Base-by-base conservation (phyloP, 1,140 invertebrate genomes). In the Drosophila ercepeae region DNA sequence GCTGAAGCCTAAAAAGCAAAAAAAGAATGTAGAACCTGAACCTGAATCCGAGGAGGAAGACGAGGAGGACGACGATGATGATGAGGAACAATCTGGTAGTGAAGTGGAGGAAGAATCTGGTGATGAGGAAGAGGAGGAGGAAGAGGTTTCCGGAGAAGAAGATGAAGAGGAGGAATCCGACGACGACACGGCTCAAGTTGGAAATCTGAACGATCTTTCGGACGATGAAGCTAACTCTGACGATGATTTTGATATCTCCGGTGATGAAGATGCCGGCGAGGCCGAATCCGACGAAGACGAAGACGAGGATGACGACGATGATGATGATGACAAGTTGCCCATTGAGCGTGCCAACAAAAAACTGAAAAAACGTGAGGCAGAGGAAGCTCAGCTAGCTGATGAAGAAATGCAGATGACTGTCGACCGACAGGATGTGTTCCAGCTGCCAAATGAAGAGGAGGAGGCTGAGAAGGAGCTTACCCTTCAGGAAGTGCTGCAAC, bases 271-370 rank as follows among this genome's bases (percentile, higher is more conserved):
- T 48, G 41, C 48, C 16, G 53, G 39, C 2, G 75, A 72, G 48
- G 78, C 9, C 5, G 72, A 75, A 0, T 82, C 89, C 45, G 84
- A 78, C 18, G 77, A 86, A 5, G 72, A 78, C 18, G 89, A 78
- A 3, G 72, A 86, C 3, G 83, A 90, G 0, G 89, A 92, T 13
- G 91, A 91, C 18, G 91, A 92, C 29, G 90, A 93, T 25, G 89
- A 92, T 27, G 91, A 92, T 49, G 92, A 93, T 61, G 93, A 95
- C 55, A 95, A 95, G 89, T 89, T 96, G 89, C 97, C 97, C 1
- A 97, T 98, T 91, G 97, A 98, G 92, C 97, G 95, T 90, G 94
- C 95, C 63, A 95, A 96, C 57, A 95, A 95, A 63, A 97, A 95
- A 91, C 91, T 98, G 1, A 95, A 94, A 83, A 95, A 95, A 76